Conservation (phyloP, 1,140 invertebrate genomes). For the Drosophila nigromelanica region DNA sequence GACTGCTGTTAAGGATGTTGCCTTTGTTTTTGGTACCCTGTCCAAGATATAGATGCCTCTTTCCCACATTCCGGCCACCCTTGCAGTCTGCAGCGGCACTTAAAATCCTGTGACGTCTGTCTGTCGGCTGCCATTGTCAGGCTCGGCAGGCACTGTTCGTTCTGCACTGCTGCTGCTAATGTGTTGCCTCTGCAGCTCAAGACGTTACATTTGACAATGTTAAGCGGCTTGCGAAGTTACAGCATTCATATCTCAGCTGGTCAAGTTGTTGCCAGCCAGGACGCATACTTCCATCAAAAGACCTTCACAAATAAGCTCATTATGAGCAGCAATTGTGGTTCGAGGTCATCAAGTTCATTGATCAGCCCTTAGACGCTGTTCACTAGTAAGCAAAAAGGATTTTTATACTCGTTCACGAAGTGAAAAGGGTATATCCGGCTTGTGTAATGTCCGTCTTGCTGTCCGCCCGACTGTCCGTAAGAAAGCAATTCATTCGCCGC, state of each 20-base stretch:
- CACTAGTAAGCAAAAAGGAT: no score
- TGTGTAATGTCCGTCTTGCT: no score
- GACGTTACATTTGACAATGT: slow-evolving; percentile 51
- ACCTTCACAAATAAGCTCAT: background rate
- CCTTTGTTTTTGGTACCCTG: slow-evolving; percentile 41
- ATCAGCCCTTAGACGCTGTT: no score
- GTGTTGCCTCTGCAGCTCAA: slow-evolving; percentile 35
- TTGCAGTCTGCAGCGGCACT: slow-evolving; percentile 40
- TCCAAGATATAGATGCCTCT: slow-evolving; percentile 3
- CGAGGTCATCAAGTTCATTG: background rate
- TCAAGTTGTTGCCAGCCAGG: slow-evolving; percentile 7
- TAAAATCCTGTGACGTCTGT: slow-evolving; percentile 46
- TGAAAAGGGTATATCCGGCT: no score
- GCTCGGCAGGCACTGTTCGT: no score
- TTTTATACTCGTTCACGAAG: no score
- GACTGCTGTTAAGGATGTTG: slow-evolving; percentile 43
- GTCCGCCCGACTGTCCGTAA: no score
- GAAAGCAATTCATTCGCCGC: no score
- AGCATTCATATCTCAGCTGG: slow-evolving; percentile 9
- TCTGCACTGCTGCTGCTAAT: slow-evolving; percentile 64
- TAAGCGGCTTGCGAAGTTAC: slow-evolving; percentile 50
- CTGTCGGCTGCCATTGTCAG: slow-evolving; percentile 51
- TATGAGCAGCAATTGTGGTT: background rate
- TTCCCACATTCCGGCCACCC: background rate
- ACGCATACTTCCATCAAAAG: background rate